Base-by-base conservation (phyloP, 2,797 vertebrate species). In the Clarias laeviceps region DNA sequence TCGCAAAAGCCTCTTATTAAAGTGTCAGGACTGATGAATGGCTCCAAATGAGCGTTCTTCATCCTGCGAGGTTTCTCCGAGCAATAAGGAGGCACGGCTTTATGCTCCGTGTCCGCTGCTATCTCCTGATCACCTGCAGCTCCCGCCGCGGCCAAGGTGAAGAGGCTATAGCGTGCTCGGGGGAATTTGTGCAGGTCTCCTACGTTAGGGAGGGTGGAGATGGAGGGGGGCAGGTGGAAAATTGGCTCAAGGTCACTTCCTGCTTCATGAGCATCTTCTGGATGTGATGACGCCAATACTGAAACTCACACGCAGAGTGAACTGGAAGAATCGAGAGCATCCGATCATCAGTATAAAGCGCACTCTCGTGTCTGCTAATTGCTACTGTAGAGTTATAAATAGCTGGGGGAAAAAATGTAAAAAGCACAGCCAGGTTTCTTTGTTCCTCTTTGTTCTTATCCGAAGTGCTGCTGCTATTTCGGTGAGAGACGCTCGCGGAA, bases 21-120 rank as follows among this genome's bases (percentile, higher is more conserved):
- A 92, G 91, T 88, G 92, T 92, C 93, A 93, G 87, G n/a, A 88
- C 89, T 93, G 93, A 93, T 91, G 87, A 93, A 93, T 92, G 90
- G 89, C 88, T 84, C 83, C 83, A 86, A 90, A 91, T 87, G 91
- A 90, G 87, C 83, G 73, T 85, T 84, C 86, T 89, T 78, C 81
- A 86, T 82, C 82, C 66, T 73, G 59, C 86, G 86, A 90, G 87
- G 87, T 81, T 82, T 91, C 86, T 66, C 80, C 66, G 84, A 87
- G 68, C 70, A 70, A 87, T 87, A 88, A 85, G 86, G 90, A 87
- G 72, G 27, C 59, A 11, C 17, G 45, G 59, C 82, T 59, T 73
- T 64, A 85, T 87, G 90, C 85, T 91, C 91, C 76, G 66, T 29
- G 37, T 27, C 65, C 11, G 72, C 83, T 78, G 76, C 82, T 88